Conservation (phyloP, 2,797 vertebrate species). For the Pseudochromis fuscus region DNA sequence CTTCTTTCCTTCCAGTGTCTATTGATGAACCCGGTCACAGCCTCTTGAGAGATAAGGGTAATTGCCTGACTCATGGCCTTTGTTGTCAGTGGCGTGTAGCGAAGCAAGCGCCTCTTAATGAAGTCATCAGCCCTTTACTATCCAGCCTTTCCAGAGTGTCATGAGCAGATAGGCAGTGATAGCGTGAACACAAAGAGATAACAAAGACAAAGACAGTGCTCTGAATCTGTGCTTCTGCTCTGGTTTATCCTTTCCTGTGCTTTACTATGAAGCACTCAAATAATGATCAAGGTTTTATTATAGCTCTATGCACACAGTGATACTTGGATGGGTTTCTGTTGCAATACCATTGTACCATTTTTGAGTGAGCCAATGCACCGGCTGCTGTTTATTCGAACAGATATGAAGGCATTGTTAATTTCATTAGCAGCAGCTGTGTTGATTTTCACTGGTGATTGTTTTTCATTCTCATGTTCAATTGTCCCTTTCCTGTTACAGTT, state of each 20-base stretch:
- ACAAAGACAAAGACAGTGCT: background rate
- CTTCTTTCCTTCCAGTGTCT: background rate
- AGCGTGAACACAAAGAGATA: background rate
- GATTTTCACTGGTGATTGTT: no score
- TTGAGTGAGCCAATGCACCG: no score
- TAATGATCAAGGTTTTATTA: no score
- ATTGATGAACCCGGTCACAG: slow-evolving; percentile 27
- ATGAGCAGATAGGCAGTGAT: background rate
- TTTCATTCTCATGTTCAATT: no score
- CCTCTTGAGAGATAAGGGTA: slow-evolving; percentile 40
- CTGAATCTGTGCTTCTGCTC: background rate
- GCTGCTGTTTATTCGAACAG: no score
- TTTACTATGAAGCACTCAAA: slow-evolving; percentile 1
- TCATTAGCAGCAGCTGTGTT: no score
- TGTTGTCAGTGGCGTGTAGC: slow-evolving; percentile 47
- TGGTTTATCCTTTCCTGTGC: background rate
- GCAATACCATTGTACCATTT: no score
- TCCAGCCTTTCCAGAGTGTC: background rate
- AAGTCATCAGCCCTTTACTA: slow-evolving; percentile 51
- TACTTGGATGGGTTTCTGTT: no score
- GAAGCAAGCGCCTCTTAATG: slow-evolving; percentile 54
- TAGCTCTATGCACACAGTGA: no score
- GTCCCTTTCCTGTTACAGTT: no score
- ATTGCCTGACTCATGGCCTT: slow-evolving; percentile 58
- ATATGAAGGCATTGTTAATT: no score